Evolutionary conservation across 2,888 invertebrate genomes (phyloP).

Genomic region (Noctua pronuba): DNA sequence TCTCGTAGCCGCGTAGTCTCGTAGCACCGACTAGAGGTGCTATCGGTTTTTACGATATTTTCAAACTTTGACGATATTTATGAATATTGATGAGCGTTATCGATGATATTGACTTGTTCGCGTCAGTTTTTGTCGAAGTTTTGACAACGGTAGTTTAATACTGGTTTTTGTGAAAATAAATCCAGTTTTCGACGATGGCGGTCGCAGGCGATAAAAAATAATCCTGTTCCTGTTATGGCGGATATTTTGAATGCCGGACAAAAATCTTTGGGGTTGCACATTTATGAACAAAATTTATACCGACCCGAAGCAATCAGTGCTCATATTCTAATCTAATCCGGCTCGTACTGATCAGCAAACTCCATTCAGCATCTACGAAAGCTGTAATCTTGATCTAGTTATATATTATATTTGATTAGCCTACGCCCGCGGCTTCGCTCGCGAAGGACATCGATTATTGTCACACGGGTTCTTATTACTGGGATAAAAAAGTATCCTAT

Average conservation of each 20-base stretch:
- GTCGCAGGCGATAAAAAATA: constrained; percentile 22
- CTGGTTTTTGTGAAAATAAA: constrained; percentile 39
- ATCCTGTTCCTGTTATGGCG: neutral
- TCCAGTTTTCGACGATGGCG: neutral
- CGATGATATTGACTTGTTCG: constrained; percentile 44
- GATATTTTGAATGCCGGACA: neutral
- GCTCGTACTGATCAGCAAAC: neutral
- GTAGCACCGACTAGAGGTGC: constrained; percentile 44
- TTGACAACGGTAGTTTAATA: constrained; percentile 30
- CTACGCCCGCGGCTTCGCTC: too few relatives aligned
- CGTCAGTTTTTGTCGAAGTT: constrained; percentile 45
- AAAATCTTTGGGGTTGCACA: neutral
- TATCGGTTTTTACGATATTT: constrained; percentile 51
- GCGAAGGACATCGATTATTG: too few relatives aligned
- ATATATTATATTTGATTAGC: too few relatives aligned
- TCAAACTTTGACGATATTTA: constrained; percentile 53
- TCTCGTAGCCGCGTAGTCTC: constrained; percentile 37
- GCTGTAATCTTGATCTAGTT: too few relatives aligned
- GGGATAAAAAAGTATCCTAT: too few relatives aligned
- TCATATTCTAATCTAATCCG: neutral
- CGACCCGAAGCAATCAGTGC: neutral
- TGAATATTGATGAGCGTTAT: constrained; percentile 62
- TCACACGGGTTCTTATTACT: too few relatives aligned
- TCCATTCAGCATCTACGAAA: neutral
- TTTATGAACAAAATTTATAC: neutral